These are phyloP conservation scores for Ciconia maguari DNA, from an alignment of 2,113 vertebrate species.

Conservation along the genomic window DNA sequence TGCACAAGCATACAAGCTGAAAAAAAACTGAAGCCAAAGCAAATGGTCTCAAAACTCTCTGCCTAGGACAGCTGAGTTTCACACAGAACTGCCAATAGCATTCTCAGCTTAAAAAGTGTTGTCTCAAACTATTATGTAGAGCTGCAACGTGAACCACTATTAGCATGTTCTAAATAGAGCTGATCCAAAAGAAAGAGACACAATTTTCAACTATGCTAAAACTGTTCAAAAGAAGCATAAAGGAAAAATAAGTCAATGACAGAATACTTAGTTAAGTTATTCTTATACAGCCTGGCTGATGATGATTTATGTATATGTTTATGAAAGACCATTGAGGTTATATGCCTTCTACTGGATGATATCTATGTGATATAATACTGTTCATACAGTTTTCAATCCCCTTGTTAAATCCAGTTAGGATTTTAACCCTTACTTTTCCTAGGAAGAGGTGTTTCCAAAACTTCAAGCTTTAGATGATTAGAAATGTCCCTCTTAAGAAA, in stretches of 20 bases:
- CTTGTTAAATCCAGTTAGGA: neutral
- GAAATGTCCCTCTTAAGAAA: neutral
- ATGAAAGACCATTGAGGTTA: neutral
- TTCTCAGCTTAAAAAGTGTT: neutral
- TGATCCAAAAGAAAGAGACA: neutral
- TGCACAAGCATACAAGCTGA: neutral
- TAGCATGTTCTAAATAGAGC: neutral
- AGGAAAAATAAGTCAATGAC: neutral
- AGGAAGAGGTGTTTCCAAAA: neutral
- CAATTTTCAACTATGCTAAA: neutral
- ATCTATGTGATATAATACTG: neutral
- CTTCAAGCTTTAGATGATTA: neutral
- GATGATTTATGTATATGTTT: neutral
- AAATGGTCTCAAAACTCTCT: neutral
- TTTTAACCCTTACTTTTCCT: neutral
- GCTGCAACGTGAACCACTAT: neutral
- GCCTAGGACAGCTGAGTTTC: neutral
- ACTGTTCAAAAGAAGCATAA: neutral
- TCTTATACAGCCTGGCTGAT: neutral
- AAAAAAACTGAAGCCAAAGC: neutral
- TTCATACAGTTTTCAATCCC: neutral
- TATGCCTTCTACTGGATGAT: neutral
- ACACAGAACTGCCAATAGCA: neutral
- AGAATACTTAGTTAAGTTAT: neutral
- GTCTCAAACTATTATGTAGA: neutral